Percentiles rank a stretch among this genome's conserved stretches.
Conservation (phyloP, 1,140 invertebrate genomes). For the Arctopsyche grandis region DNA sequence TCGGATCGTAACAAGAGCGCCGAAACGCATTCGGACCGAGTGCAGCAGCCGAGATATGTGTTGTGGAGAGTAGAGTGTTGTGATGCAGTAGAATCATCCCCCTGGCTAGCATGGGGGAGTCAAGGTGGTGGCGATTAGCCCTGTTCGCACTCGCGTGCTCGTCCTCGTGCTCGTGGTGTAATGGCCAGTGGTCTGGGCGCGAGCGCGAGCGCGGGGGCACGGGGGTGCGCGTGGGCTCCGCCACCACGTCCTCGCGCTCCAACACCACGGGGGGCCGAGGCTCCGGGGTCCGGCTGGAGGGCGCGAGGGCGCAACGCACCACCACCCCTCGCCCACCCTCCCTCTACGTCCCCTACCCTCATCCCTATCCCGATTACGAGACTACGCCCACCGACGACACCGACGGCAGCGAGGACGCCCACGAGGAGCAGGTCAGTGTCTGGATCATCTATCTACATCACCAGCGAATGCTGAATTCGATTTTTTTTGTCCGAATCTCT, state of each 20-base stretch:
- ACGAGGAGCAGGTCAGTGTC: background rate
- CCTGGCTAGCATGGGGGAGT: background rate
- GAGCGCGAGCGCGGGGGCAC: background rate
- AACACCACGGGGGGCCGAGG: constrained; percentile 4
- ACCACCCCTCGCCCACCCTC: background rate
- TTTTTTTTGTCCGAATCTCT: too few relatives aligned
- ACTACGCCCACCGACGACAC: background rate
- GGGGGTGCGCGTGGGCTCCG: background rate
- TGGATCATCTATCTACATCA: too few relatives aligned
- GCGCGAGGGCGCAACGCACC: background rate
- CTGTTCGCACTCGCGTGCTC: background rate
- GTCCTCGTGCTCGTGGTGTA: too few relatives aligned
- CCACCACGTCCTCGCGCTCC: background rate
- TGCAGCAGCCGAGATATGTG: too few relatives aligned
- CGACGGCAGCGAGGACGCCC: background rate
- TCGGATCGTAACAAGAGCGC: too few relatives aligned
- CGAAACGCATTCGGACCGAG: too few relatives aligned
- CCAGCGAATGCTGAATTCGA: too few relatives aligned
- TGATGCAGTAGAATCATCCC: too few relatives aligned
- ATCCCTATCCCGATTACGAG: background rate
- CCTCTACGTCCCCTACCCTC: background rate
- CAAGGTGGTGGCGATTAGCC: background rate
- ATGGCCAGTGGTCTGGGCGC: background rate
- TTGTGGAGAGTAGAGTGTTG: too few relatives aligned
- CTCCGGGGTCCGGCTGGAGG: background rate